Base-by-base conservation (phyloP, 2,797 vertebrate species). In the Fringilla coelebs region DNA sequence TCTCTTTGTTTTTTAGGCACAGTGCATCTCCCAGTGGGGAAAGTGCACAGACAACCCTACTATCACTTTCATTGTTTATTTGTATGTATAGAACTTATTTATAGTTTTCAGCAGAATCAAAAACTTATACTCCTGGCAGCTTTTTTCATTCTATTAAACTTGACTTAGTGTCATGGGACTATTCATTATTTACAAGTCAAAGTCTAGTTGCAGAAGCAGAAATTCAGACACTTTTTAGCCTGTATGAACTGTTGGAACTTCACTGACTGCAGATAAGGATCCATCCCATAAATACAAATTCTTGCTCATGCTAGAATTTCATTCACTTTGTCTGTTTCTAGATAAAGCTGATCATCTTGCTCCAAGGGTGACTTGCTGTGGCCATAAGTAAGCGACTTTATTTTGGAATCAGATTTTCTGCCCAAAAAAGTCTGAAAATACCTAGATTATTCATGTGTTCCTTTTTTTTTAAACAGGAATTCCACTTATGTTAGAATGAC, bases 111-210 rank as follows among this genome's bases (percentile, higher is more conserved):
- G 34, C 19, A 7, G 9, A 94, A 88, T 58, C n/a, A 95, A 84
- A 95, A 90, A 19, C 84, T 93, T 83, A 65, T 5, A 82, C 7
- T 34, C 10, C 65, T 88, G 75, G 65, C 68, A 93, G 38, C 21
- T 85, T 91, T 96, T 95, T 91, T 79, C 77, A 90, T 93, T 86
- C 68, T 68, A 41, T 85, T 91, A 78, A 85, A 67, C 29, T 76
- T 89, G 61, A 68, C n/a, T 71, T 65, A 26, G n/a, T 36, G 52
- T 81, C 79, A 67, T n/a, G 72, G 78, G 66, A 91, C 40, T 57
- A 38, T 89, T 95, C 32, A 60, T 75, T 84, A 74, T 89, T 91
- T 91, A 84, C 29, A 43, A 76, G 55, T 60, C 68, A 68, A 34
- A 55, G 61, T 71, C 67, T 90, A 61, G 36, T 36, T 38, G 31